Conservation (phyloP, 2,888 invertebrate species). For the Cantharis rustica region DNA sequence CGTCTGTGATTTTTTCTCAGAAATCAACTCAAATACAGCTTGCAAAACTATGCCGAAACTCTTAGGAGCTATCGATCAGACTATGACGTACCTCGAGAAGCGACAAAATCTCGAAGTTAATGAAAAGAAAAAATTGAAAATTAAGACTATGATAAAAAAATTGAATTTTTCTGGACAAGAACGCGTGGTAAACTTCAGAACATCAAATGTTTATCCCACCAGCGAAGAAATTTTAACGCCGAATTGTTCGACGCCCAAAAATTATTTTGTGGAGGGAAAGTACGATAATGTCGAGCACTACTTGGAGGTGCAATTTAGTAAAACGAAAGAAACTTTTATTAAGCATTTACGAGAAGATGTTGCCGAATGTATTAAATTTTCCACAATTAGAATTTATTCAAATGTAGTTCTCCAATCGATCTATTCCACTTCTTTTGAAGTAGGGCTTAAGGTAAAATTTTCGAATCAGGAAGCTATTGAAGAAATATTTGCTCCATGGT, state of each 20-base stretch:
- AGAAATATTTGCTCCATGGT: conserved; percentile 7
- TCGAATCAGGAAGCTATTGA: conserved; percentile 30
- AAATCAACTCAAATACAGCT: no score
- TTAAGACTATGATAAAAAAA: no score
- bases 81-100: no score
- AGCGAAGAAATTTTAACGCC: conserved; percentile 50
- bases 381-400: conserved; percentile 54
- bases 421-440: conserved; percentile 54
- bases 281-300: conserved; percentile 73
- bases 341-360: conserved; percentile 73
- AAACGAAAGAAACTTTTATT: conserved; percentile 80
- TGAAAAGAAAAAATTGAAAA: no score
- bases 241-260: conserved; percentile 58
- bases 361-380: conserved; percentile 35
- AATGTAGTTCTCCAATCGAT: conserved; percentile 57
- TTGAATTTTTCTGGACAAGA: no score
- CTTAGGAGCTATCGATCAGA: no score
- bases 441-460: conserved; percentile 54
- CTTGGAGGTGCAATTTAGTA: conserved; percentile 75
- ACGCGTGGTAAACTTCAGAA: conserved; percentile 55
- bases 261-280: conserved; percentile 65
- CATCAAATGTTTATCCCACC: conserved; percentile 61
- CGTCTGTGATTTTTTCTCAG: no score
- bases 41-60: no score
- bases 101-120: no score